phyloP scores from a whole-genome alignment of 2,797 vertebrate species.

The Anguilla obscura region DNA sequence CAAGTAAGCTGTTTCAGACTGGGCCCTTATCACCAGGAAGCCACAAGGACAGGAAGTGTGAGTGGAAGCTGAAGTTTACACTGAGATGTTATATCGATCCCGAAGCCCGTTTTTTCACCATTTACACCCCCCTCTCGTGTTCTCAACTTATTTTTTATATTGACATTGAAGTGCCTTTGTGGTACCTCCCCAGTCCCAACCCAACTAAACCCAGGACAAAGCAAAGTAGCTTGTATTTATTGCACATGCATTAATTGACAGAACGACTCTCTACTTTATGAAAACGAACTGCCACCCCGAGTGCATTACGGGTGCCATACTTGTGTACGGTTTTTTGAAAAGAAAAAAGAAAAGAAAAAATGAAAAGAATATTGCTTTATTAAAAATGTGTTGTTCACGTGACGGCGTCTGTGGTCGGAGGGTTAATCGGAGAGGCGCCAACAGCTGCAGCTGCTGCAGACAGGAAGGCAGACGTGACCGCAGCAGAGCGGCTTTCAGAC shows the following conservation, averaged over 20 bases:
- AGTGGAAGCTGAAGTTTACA: background rate
- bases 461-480: background rate
- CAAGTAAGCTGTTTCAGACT: too few relatives aligned
- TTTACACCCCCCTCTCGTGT: background rate
- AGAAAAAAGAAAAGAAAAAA: background rate
- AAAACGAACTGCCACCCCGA: background rate
- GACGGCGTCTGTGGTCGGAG: background rate
- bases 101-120: background rate
- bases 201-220: slow-evolving; percentile 4
- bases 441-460: background rate
- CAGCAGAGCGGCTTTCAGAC: background rate
- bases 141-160: background rate
- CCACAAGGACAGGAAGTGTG: background rate
- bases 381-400: slow-evolving; percentile 1
- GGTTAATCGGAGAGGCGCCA: background rate
- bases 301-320: background rate
- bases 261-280: background rate
- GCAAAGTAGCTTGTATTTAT: slow-evolving; percentile 18
- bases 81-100: background rate
- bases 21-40: background rate
- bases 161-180: background rate
- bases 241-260: slow-evolving; percentile 16
- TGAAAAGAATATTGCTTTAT: slow-evolving; percentile 1
- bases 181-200: background rate
- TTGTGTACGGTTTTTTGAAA: background rate